These are phyloP conservation scores for Meloe dianella DNA, from an alignment of 2,888 invertebrate species.

Conservation along the genomic window DNA sequence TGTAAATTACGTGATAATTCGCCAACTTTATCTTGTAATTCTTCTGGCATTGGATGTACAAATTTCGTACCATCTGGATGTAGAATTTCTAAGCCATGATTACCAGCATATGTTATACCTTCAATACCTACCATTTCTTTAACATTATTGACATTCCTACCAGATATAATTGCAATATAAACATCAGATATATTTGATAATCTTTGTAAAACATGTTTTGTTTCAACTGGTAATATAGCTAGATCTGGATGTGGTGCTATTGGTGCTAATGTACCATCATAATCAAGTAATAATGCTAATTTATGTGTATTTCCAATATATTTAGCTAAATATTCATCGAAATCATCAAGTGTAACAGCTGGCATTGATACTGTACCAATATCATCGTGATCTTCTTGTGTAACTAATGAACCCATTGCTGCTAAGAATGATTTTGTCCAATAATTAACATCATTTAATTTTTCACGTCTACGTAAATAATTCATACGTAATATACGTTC, in stretches of 20 bases:
- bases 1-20: conserved; percentile 79
- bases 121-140: conserved; percentile 90
- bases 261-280: conserved; percentile 88
- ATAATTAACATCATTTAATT: conserved; percentile 82
- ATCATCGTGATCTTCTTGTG: conserved; percentile 79
- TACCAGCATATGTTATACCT: conserved; percentile 89
- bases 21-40: conserved; percentile 80
- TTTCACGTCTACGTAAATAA: conserved; percentile 79
- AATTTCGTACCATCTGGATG: conserved; percentile 91
- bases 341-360: conserved; percentile 89
- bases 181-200: conserved; percentile 85
- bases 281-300: conserved; percentile 81
- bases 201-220: conserved; percentile 81
- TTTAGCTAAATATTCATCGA: conserved; percentile 87
- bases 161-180: conserved; percentile 86
- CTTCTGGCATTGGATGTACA: conserved; percentile 88
- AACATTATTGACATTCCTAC: conserved; percentile 85
- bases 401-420: conserved; percentile 79
- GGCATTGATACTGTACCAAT: conserved; percentile 86
- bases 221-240: conserved; percentile 84
- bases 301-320: conserved; percentile 88
- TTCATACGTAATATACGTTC: conserved; percentile 87
- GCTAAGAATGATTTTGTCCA: conserved; percentile 90
- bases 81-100: conserved; percentile 85
- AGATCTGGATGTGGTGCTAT: conserved; percentile 90